These are phyloP conservation scores for Artemia franciscana DNA, from an alignment of 1,140 invertebrate species.

Conservation along the genomic window DNA sequence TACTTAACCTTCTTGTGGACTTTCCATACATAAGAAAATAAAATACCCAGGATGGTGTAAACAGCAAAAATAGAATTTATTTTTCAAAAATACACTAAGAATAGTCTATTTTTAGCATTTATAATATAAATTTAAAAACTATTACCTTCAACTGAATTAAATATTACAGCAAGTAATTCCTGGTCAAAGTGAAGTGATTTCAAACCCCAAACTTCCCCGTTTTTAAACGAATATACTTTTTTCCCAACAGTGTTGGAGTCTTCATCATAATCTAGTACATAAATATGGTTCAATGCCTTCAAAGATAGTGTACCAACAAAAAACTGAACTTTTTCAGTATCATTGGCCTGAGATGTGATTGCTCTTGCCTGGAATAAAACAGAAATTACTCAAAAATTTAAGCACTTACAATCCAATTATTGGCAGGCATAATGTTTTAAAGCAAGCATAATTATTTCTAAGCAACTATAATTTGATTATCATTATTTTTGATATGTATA, in stretches of 20 bases:
- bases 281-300: slow-evolving; percentile 68
- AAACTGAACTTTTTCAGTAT: slow-evolving; percentile 66
- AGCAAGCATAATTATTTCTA: too few relatives aligned
- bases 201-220: slow-evolving; percentile 28
- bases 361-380: slow-evolving; percentile 64
- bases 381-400: too few relatives aligned
- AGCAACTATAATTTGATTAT: too few relatives aligned
- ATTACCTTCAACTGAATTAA: slow-evolving; percentile 37
- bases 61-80: background rate
- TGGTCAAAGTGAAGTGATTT: slow-evolving; percentile 51
- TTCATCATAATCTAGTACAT: slow-evolving; percentile 75
- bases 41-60: background rate
- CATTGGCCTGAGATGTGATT: slow-evolving; percentile 55
- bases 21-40: background rate
- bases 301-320: slow-evolving; percentile 82
- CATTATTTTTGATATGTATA: too few relatives aligned
- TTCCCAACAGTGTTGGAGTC: slow-evolving; percentile 60
- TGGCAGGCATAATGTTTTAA: too few relatives aligned
- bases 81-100: background rate
- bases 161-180: slow-evolving; percentile 49
- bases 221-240: slow-evolving; percentile 31
- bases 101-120: background rate
- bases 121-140: background rate
- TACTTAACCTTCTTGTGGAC: background rate
- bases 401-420: too few relatives aligned